Base-by-base conservation (phyloP, 2,797 vertebrate genomes). In the Acridotheres tristis region DNA sequence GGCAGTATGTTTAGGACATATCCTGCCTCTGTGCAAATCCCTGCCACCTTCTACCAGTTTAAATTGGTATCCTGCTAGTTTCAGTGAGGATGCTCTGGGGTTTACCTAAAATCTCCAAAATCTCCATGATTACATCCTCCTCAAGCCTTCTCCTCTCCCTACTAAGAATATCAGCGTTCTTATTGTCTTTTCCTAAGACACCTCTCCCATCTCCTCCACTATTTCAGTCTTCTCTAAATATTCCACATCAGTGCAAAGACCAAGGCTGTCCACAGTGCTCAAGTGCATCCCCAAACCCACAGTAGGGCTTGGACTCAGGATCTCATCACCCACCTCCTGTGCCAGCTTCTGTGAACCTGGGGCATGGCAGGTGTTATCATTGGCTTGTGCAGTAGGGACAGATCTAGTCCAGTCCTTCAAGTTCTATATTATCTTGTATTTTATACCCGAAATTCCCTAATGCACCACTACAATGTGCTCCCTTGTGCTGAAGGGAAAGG, bases 31-130 rank as follows among this genome's bases (percentile, higher is more conserved):
- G 30, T 51, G 30, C 27, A 84, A 74, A 67, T 47, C 32, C 19
- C 51, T 80, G 23, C 3, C n/a, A 16, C 15, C 18, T 38, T 58
- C 8, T 22, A 36, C 18, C 34, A 45, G 7, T 38, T 75, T 76
- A 51, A 91, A 66, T 5, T 55, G 51, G 26, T 34, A 26, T 17
- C 48, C 80, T 73, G n/a, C 63, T 69, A 5, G 18, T 53, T 75
- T 63, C 45, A 26, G 16, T 48, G 25, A 93, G 43, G 5, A 26
- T 47, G 42, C 58, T 86, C 58, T 47, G 34, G 23, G 45, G 27
- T 55, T 73, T 48, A 58, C 22, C 50, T 62, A 66, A 94, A 92
- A 54, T 10, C 29, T 79, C 50, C 18, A 66, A 94, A 92, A 54
- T 10, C 29, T 79, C 47, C 16, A 16, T 13, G 8, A 59, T 53